phyloP scores from a whole-genome alignment of 2,113 vertebrate species.

The Pteruthius melanotis region DNA sequence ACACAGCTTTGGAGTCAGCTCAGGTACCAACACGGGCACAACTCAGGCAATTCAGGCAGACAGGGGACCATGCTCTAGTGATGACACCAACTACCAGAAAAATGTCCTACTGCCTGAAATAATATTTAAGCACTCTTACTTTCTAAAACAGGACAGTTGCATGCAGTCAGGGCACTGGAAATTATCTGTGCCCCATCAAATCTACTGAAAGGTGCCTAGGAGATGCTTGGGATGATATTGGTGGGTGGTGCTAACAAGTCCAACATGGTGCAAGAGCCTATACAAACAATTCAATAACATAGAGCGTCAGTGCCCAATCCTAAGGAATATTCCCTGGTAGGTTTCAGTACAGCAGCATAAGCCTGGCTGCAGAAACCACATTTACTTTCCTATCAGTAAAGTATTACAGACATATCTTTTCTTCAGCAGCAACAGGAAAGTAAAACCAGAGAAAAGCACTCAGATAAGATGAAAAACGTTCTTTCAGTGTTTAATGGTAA shows the following conservation, averaged over 20 bases:
- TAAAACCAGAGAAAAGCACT: not conserved
- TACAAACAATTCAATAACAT: not conserved
- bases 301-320: not conserved
- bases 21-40: not conserved
- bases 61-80: rapidly evolving
- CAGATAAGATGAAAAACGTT: not conserved
- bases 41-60: not conserved
- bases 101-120: not conserved
- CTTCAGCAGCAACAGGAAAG: not conserved
- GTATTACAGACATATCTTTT: not conserved
- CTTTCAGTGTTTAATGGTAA: not conserved
- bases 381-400: not conserved
- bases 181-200: not conserved
- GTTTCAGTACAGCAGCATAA: not conserved
- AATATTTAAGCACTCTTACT: not conserved
- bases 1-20: not conserved
- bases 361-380: not conserved
- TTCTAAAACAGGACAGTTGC: not conserved
- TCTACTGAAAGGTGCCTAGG: not conserved
- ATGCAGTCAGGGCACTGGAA: not conserved
- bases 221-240: not conserved
- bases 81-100: not conserved
- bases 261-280: not conserved
- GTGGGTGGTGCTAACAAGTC: not conserved
- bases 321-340: not conserved